Percentiles rank a stretch among this genome's conserved stretches.
phyloP scores from a whole-genome alignment of 2,888 invertebrate genomes.

The Caenorhabditis becei region DNA sequence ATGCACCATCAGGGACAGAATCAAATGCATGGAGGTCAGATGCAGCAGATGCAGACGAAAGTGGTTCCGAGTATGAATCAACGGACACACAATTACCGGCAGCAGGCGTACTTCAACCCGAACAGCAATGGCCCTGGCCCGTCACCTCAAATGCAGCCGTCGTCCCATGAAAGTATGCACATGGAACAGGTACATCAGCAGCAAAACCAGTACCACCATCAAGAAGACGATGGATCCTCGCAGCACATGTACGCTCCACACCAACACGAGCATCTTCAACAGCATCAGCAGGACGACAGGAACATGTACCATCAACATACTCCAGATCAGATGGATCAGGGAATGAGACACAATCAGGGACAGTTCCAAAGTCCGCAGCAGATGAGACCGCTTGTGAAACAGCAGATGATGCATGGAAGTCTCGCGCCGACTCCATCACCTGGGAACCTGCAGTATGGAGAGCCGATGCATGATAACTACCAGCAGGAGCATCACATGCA shows the following conservation, averaged over 20 bases:
- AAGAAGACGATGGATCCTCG: slow-evolving; percentile 19
- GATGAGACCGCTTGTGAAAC: slow-evolving; percentile 27
- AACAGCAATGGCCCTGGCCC: slow-evolving; percentile 39
- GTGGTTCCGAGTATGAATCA: slow-evolving; percentile 34
- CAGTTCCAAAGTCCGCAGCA: slow-evolving; percentile 43
- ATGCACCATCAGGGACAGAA: slow-evolving; percentile 22
- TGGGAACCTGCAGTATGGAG: slow-evolving; percentile 33
- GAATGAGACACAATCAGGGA: slow-evolving; percentile 23
- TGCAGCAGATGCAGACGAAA: slow-evolving; percentile 35
- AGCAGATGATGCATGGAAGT: too few relatives aligned
- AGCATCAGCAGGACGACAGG: slow-evolving; percentile 9
- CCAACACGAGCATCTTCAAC: slow-evolving; percentile 3
- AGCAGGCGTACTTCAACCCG: slow-evolving; percentile 6
- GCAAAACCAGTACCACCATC: slow-evolving; percentile 19
- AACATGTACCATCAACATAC: slow-evolving; percentile 30
- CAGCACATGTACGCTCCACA: slow-evolving; percentile 27
- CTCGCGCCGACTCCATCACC: slow-evolving; percentile 38
- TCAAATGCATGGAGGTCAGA: too few relatives aligned
- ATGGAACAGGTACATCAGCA: slow-evolving; percentile 32
- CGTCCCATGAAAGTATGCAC: slow-evolving; percentile 27
- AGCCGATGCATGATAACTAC: slow-evolving; percentile 23
- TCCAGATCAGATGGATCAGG: slow-evolving; percentile 14
- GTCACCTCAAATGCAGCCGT: slow-evolving; percentile 32
- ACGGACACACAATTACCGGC: slow-evolving; percentile 33
- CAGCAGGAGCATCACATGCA: slow-evolving; percentile 32